These are phyloP conservation scores for Pocillopora verrucosa DNA, from an alignment of 64 coral and sea anemone genomes.

Conservation along the genomic window DNA sequence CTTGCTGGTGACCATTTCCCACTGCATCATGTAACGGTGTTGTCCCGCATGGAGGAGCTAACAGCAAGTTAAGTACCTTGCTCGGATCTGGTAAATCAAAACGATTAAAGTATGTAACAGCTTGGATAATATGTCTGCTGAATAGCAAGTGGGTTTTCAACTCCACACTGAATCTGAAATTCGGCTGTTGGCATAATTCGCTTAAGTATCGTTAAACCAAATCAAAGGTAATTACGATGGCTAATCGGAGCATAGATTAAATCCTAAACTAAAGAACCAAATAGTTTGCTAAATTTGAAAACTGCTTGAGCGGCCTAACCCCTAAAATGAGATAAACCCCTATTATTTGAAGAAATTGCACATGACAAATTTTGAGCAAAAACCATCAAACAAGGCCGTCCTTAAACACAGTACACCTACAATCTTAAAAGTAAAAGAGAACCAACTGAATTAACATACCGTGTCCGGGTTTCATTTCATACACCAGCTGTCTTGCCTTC, in stretches of 20 bases:
- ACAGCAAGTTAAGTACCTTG: conserved; percentile 56
- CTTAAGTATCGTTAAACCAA: no score
- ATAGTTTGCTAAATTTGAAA: no score
- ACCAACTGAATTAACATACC: conserved; percentile 16
- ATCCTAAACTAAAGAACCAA: no score
- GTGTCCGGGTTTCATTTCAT: conserved; percentile 17
- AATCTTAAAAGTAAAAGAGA: neutral
- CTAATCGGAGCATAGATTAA: no score
- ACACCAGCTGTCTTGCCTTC: conserved; percentile 47
- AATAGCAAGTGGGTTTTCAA: no score
- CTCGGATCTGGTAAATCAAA: neutral
- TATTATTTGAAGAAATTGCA: no score
- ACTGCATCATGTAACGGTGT: conserved; percentile 92
- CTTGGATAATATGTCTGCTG: neutral
- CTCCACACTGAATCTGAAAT: no score
- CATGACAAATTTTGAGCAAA: neutral
- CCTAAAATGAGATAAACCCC: no score
- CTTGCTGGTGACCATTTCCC: conserved; percentile 70
- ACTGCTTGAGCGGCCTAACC: no score
- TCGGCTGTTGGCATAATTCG: no score
- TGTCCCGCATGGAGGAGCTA: conserved; percentile 67
- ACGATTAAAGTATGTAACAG: neutral
- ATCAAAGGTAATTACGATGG: no score
- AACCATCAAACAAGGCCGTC: neutral
- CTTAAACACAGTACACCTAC: neutral